Base-by-base conservation (phyloP, 2,797 vertebrate species). In the Poeciliopsis paucimaculata region DNA sequence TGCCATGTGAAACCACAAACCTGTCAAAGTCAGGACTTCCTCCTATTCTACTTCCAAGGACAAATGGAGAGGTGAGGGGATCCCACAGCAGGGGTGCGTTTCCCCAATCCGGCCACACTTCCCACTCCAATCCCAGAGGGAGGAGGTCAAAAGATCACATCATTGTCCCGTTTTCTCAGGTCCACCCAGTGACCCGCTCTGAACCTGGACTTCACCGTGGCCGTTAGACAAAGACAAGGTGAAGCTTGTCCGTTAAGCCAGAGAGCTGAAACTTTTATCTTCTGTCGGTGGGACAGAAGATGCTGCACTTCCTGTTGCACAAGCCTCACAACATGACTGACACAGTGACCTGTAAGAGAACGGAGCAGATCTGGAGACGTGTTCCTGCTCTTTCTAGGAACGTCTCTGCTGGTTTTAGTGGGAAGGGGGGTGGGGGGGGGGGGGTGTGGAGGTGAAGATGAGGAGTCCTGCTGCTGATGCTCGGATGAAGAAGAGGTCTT, bases 1-100 rank as follows among this genome's bases (percentile, higher is more conserved):
- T 96, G 95, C 96, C 94, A 95, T 94, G 95, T 86, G 89, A 94
- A 95, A 90, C 97, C 94, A 96, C 97, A 97, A 97, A 97, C 94
- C 95, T 95, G 97, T 98, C 97, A 98, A 94, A 97, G 96, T 96
- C 96, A 96, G 97, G 97, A 98, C 97, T 98, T 98, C 98, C 97
- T 97, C 92, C 96, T 91, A 98, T 98, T 98, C 97, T 98, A 95
- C 94, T 96, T 93, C 76, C 95, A 95, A 95, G 96, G 94, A 96
- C 93, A 95, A 96, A 96, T 96, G 96, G 95, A 87, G 94, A 95
- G 94, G 95, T 87, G 96, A 96, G 94, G 94, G 95, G 95, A 96
- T 96, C 95, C 93, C 93, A 95, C 92, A 91, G 92, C 85, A 95
- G 96, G 92, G 96, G 96, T 96, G 95, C 93, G 90, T 86, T 94